These are phyloP conservation scores for Acanthiza pusilla DNA, from an alignment of 2,797 vertebrate species.

Conservation along the genomic window DNA sequence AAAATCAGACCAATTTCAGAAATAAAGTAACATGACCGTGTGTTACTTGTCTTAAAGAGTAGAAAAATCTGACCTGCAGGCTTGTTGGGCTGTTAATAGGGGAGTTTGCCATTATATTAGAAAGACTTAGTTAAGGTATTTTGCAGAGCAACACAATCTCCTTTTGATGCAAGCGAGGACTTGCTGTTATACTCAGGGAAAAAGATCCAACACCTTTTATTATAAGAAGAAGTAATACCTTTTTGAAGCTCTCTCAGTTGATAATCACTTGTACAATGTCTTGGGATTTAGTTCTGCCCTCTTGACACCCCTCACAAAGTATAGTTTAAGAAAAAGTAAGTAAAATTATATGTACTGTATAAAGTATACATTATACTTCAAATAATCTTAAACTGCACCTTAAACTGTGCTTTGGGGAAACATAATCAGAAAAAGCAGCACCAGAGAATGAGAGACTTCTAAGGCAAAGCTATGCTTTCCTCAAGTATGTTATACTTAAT, in stretches of 20 bases:
- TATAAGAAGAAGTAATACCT: background rate
- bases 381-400: slow-evolving; percentile 46
- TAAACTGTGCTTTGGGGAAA: slow-evolving; percentile 55
- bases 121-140: background rate
- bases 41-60: background rate
- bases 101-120: background rate
- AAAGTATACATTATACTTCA: slow-evolving; percentile 53
- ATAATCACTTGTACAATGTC: background rate
- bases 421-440: slow-evolving; percentile 33
- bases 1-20: background rate
- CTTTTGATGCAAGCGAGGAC: background rate
- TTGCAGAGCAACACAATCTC: background rate
- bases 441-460: slow-evolving; percentile 2
- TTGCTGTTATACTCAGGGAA: background rate
- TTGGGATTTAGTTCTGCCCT: slow-evolving; percentile 50
- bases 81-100: background rate
- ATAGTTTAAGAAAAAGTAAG: slow-evolving; percentile 43
- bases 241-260: slow-evolving; percentile 2
- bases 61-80: background rate
- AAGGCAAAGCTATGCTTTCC: slow-evolving; percentile 30
- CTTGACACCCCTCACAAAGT: background rate
- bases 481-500: slow-evolving; percentile 40
- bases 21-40: background rate
- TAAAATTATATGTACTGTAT: slow-evolving; percentile 43
- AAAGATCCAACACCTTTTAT: background rate